These are phyloP conservation scores for Acomys russatus DNA, from an alignment of 2,797 vertebrate genomes.

Conservation along the genomic window DNA sequence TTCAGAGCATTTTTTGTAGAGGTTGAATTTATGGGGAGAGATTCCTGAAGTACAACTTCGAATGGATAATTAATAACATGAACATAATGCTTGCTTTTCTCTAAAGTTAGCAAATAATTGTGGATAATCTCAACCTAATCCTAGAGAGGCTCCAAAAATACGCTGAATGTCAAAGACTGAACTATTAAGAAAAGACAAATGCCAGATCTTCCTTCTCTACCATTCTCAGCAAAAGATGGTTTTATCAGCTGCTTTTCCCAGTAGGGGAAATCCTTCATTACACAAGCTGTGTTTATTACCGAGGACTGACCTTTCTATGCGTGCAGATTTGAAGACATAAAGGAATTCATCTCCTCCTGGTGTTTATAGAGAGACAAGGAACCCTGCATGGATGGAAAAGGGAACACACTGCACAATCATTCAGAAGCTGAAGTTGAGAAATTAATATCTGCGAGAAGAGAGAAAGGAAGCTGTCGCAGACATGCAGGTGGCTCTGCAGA, in stretches of 20 bases:
- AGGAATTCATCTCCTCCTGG: not conserved
- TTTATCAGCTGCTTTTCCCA: conserved; percentile 61
- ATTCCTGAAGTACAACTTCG: not conserved
- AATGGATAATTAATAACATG: conserved; percentile 21
- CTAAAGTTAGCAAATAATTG: conserved; percentile 61
- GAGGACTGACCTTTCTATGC: conserved; percentile 70
- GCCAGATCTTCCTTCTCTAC: conserved; percentile 25
- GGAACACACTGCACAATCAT: not conserved
- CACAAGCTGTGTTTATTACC: conserved; percentile 68
- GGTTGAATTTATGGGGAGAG: not conserved
- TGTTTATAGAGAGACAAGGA: conserved; percentile 34
- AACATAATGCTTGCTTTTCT: conserved; percentile 26
- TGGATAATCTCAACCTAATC: conserved; percentile 15
- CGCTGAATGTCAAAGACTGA: conserved; percentile 55
- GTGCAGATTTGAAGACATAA: conserved; percentile 20
- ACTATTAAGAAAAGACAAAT: conserved; percentile 72
- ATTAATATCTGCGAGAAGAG: not conserved
- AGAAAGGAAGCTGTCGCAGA: conserved; percentile 8
- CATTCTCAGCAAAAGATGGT: conserved; percentile 54
- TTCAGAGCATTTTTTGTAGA: not conserved
- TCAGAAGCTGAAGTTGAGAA: conserved; percentile 1
- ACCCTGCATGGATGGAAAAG: not conserved
- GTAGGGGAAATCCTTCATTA: conserved; percentile 52
- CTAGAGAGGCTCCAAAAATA: not conserved
- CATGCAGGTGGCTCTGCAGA: not conserved